Evolutionary conservation across 2,888 invertebrate genomes (phyloP).

Genomic region (Luperina testacea): DNA sequence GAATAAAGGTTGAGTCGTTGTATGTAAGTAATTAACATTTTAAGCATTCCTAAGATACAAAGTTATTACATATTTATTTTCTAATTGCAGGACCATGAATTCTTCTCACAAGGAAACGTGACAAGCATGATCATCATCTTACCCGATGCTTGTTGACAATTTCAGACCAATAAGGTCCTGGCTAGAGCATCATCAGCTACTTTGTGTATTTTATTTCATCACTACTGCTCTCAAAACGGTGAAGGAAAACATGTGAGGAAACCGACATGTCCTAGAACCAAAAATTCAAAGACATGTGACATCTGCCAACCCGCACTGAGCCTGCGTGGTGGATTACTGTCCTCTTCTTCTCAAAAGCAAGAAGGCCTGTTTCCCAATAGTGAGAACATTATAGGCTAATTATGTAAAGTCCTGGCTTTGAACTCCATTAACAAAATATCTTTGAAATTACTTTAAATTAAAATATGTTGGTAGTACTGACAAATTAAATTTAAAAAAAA

Average conservation of each 20-base stretch:
- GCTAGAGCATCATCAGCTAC: neutral
- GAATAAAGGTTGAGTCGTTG: neutral
- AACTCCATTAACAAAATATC: neutral
- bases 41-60: neutral
- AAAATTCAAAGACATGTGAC: neutral
- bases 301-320: neutral
- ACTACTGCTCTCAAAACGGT: neutral
- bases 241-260: neutral
- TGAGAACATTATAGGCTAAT: neutral
- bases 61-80: neutral
- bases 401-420: neutral
- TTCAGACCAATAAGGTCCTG: neutral
- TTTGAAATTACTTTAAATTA: neutral
- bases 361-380: neutral
- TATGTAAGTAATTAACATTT: neutral
- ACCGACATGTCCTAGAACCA: neutral
- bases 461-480: neutral
- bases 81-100: neutral
- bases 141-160: neutral
- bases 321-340: neutral
- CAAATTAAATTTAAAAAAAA: neutral
- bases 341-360: too few species aligned
- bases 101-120: neutral
- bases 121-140: neutral
- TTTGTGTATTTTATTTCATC: too few species aligned